Conservation (phyloP, 2,888 invertebrate genomes). For the Microplitis manilae region DNA sequence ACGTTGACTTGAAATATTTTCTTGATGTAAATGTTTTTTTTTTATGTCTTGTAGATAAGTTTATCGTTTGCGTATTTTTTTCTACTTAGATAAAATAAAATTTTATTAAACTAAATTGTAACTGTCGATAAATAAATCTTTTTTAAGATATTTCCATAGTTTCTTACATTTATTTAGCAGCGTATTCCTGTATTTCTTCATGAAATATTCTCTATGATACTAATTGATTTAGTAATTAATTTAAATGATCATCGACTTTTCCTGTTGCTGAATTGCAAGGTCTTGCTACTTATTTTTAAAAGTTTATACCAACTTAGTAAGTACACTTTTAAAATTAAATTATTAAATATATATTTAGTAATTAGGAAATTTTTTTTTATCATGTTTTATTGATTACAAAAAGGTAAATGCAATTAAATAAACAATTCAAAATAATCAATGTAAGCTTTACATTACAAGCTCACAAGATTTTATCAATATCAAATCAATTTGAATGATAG, state of each 20-base stretch:
- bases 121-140: neutral
- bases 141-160: neutral
- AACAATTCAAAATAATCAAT: too few relatives aligned
- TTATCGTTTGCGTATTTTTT: neutral
- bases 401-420: too few relatives aligned
- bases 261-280: slow-evolving; percentile 55
- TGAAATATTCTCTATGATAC: too few relatives aligned
- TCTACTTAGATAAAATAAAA: neutral
- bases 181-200: too few relatives aligned
- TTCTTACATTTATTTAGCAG: neutral
- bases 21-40: neutral
- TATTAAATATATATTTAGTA: too few relatives aligned
- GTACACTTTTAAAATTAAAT: slow-evolving; percentile 12
- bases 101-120: neutral
- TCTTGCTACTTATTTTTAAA: slow-evolving; percentile 42
- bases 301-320: slow-evolving; percentile 58
- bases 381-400: too few relatives aligned
- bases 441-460: too few relatives aligned
- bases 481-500: too few relatives aligned
- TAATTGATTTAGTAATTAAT: slow-evolving; percentile 44
- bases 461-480: too few relatives aligned
- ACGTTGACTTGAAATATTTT: neutral
- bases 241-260: slow-evolving; percentile 63
- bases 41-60: too few relatives aligned
- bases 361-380: too few relatives aligned